Conservation (phyloP, 2,888 invertebrate genomes). For the Acronicta aceris region DNA sequence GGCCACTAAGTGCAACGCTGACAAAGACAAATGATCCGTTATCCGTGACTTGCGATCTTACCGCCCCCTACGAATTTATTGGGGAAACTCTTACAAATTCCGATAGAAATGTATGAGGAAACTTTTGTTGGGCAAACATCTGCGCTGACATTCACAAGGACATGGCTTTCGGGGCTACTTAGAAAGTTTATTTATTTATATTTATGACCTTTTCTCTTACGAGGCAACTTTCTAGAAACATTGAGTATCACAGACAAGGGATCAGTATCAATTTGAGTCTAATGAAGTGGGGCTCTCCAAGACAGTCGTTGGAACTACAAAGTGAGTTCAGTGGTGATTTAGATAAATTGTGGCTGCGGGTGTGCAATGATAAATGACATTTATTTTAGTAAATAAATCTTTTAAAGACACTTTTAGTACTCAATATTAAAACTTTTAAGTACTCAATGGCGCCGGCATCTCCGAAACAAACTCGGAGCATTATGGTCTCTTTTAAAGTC, state of each 20-base stretch:
- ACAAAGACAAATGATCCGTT: slow-evolving; percentile 46
- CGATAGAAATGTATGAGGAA: slow-evolving; percentile 43
- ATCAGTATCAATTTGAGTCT: slow-evolving; percentile 15
- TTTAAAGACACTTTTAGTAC: too few relatives aligned
- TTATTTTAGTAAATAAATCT: too few relatives aligned
- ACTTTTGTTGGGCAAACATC: slow-evolving; percentile 25
- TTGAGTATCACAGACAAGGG: slow-evolving; percentile 1
- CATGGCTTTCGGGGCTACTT: slow-evolving; percentile 25
- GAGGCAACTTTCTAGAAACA: slow-evolving; percentile 1
- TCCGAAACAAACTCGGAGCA: too few relatives aligned
- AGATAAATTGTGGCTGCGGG: neutral
- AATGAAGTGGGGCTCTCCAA: neutral
- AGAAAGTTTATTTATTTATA: slow-evolving; percentile 34
- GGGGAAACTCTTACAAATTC: slow-evolving; percentile 34
- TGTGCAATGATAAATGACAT: too few relatives aligned
- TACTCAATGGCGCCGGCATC: too few relatives aligned
- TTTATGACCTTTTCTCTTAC: slow-evolving; percentile 18
- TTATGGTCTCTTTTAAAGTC: too few relatives aligned
- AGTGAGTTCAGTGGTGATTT: neutral
- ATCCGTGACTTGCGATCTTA: slow-evolving; percentile 46
- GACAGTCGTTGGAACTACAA: too few relatives aligned
- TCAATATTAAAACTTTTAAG: too few relatives aligned
- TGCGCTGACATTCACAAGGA: slow-evolving; percentile 28
- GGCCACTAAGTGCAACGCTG: slow-evolving; percentile 47
- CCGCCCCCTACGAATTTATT: slow-evolving; percentile 44